Conservation (phyloP, 2,888 invertebrate species). For the Tenodera sinensis region DNA sequence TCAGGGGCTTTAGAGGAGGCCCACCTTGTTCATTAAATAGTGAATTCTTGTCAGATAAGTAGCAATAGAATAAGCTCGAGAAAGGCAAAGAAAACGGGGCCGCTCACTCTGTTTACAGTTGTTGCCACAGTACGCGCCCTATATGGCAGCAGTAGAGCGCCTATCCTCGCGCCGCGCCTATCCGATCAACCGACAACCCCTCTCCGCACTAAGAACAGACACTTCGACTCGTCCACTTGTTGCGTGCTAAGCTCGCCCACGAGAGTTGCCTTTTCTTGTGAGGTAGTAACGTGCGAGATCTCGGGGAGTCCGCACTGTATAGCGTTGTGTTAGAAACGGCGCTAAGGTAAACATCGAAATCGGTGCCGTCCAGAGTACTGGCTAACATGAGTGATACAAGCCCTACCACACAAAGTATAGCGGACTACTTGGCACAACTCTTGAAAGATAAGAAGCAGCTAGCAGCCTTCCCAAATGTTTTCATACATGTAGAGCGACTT, state of each 20-base stretch:
- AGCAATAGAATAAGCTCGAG: neutral
- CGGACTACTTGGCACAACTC: constrained; percentile 99
- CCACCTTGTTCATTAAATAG: neutral
- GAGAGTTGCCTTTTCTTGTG: constrained; percentile 8
- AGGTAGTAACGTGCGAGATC: constrained; percentile 27
- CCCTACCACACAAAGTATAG: constrained; percentile 89
- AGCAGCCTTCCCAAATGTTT: constrained; percentile 98
- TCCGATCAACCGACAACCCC: constrained; percentile 22
- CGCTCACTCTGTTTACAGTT: constrained; percentile 26
- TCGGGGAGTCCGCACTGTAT: constrained; percentile 25
- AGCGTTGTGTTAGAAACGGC: constrained; percentile 10
- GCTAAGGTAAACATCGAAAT: constrained; percentile 20
- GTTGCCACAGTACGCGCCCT: constrained; percentile 25
- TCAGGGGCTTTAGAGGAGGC: neutral
- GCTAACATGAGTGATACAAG: constrained; percentile 35
- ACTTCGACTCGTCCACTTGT: constrained; percentile 26
- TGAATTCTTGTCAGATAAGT: neutral
- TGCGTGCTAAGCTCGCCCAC: constrained; percentile 21
- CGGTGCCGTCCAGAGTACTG: constrained; percentile 7
- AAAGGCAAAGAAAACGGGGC: neutral
- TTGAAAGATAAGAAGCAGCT: constrained; percentile 99
- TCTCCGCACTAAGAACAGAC: neutral
- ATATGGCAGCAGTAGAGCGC: constrained; percentile 30
- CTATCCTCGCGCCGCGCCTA: neutral
- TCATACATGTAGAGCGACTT: constrained; percentile 97